These are phyloP conservation scores for Pheucticus melanocephalus DNA, from an alignment of 2,113 vertebrate species.

Conservation along the genomic window DNA sequence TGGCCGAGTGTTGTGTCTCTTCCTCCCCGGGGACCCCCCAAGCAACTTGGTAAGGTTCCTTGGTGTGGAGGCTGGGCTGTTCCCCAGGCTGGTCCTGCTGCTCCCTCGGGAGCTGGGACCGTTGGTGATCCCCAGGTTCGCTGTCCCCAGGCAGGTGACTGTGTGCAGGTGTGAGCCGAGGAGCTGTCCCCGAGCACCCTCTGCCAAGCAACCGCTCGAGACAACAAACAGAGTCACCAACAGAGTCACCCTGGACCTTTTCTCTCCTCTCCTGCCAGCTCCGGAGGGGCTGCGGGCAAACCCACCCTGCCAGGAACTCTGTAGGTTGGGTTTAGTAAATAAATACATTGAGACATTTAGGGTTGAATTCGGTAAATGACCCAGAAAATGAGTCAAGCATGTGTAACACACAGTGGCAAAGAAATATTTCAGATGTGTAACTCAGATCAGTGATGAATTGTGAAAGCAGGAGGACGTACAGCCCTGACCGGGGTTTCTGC, in stretches of 20 bases:
- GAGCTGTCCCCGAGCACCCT: background rate
- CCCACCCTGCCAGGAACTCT: background rate
- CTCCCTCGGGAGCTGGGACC: rapidly evolving
- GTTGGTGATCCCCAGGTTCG: rapidly evolving
- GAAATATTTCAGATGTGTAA: background rate
- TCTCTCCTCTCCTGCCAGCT: no score
- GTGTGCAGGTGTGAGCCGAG: background rate
- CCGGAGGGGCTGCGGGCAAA: background rate
- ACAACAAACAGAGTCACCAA: background rate
- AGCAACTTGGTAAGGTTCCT: rapidly evolving
- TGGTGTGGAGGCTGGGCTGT: rapidly evolving
- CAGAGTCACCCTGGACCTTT: background rate
- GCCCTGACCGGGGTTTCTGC: background rate
- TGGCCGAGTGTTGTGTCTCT: background rate
- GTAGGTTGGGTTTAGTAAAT: rapidly evolving
- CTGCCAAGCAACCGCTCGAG: rapidly evolving
- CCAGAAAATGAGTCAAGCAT: rapidly evolving
- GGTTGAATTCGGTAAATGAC: background rate
- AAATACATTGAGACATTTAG: rapidly evolving
- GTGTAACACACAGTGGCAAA: background rate
- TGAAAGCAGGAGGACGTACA: background rate
- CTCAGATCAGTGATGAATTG: background rate
- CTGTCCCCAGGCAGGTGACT: background rate
- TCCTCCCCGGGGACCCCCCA: background rate
- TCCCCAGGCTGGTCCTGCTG: background rate